Percentiles rank a stretch among this genome's conserved stretches.
These are phyloP conservation scores for Ia io DNA, from an alignment of 2,113 vertebrate genomes.

Conservation along the genomic window DNA sequence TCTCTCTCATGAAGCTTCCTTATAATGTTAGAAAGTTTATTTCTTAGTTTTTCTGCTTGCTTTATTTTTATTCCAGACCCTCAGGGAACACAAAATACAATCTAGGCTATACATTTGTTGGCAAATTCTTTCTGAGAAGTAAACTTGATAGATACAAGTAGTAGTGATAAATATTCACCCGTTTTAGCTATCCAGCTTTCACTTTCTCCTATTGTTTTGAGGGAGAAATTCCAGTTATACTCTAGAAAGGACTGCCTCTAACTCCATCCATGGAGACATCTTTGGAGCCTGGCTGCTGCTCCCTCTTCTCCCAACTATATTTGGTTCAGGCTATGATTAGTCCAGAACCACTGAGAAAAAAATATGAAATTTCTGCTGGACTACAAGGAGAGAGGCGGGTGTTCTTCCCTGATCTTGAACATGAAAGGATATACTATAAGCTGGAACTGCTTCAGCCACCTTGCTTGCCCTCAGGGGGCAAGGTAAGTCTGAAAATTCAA, in stretches of 20 bases:
- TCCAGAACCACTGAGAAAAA: background rate
- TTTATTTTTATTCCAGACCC: conserved; percentile 3
- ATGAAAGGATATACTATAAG: background rate
- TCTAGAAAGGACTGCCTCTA: background rate
- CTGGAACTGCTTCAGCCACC: background rate
- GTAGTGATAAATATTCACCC: background rate
- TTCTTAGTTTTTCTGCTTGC: background rate
- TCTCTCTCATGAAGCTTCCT: background rate
- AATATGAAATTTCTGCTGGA: background rate
- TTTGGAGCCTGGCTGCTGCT: background rate
- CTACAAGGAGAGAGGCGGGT: background rate
- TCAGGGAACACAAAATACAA: background rate
- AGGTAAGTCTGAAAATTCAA: background rate
- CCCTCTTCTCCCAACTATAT: background rate
- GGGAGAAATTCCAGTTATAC: too few relatives aligned
- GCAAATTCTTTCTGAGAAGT: background rate
- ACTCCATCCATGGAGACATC: background rate
- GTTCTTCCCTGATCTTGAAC: background rate
- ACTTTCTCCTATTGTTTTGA: background rate
- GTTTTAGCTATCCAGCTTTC: background rate
- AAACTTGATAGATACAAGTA: background rate
- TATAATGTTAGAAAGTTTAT: background rate
- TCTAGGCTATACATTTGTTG: background rate
- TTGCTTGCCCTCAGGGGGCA: background rate
- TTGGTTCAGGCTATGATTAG: background rate